These are phyloP conservation scores for Zophobas atratus DNA, from an alignment of 1,140 invertebrate species.

Conservation along the genomic window DNA sequence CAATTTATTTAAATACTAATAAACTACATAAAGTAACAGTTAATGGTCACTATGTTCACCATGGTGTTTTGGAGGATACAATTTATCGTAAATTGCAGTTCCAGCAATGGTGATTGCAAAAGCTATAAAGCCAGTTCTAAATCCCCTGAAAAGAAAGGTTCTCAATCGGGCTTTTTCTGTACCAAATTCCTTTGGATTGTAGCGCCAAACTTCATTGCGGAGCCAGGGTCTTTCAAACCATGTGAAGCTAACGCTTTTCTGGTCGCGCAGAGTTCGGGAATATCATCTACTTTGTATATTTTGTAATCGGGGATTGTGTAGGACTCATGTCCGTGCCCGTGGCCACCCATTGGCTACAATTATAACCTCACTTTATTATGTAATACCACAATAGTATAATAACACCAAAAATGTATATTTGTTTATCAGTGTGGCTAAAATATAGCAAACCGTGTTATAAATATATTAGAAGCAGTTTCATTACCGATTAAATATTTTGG, in stretches of 20 bases:
- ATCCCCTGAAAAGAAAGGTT: constrained; percentile 72
- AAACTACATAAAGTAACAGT: constrained; percentile 24
- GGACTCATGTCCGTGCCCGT: constrained; percentile 70
- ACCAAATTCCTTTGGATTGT: constrained; percentile 71
- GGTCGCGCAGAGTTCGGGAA: constrained; percentile 74
- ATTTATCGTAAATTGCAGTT: constrained; percentile 70
- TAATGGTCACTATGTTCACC: constrained; percentile 66
- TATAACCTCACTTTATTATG: constrained; percentile 39
- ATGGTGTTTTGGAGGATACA: constrained; percentile 68
- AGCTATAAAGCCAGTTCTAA: constrained; percentile 75
- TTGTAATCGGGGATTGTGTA: constrained; percentile 78
- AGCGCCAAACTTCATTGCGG: constrained; percentile 88
- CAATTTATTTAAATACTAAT: constrained; percentile 45
- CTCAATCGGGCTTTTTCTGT: constrained; percentile 64
- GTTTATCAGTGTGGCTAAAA: too few relatives aligned
- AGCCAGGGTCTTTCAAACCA: constrained; percentile 90
- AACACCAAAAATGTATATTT: background rate
- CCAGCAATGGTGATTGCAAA: constrained; percentile 76
- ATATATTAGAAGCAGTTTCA: too few relatives aligned
- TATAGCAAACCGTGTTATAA: too few relatives aligned
- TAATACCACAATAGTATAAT: background rate
- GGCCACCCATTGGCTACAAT: constrained; percentile 71
- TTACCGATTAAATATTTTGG: too few relatives aligned
- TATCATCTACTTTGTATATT: constrained; percentile 81
- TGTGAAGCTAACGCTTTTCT: constrained; percentile 76